Conservation (phyloP, 1,140 invertebrate species). For the Pachyrhynchus sulphureomaculatus region DNA sequence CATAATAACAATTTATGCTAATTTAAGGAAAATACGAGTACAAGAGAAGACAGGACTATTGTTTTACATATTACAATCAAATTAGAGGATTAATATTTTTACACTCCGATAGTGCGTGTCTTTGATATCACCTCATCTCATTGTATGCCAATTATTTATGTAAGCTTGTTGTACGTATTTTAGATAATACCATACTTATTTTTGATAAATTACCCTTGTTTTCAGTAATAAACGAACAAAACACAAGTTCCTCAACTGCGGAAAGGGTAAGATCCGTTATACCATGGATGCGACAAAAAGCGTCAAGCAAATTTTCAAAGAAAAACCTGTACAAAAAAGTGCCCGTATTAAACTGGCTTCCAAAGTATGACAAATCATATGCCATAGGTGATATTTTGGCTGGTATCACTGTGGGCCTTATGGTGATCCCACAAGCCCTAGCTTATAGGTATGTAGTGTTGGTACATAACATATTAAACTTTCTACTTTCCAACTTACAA, state of each 20-base stretch:
- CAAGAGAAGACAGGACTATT: too few species aligned
- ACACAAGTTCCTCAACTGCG: background rate
- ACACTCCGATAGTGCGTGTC: too few species aligned
- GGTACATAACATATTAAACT: background rate
- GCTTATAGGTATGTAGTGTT: conserved; percentile 17
- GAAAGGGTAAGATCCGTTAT: conserved; percentile 17
- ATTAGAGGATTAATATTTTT: too few species aligned
- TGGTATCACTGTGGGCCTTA: conserved; percentile 83
- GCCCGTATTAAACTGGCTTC: conserved; percentile 73
- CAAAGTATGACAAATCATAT: conserved; percentile 67
- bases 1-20: too few species aligned
- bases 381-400: conserved; percentile 77
- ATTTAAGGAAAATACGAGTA: too few species aligned
- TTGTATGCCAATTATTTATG: too few species aligned
- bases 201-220: too few species aligned
- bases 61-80: too few species aligned
- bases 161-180: too few species aligned
- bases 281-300: conserved; percentile 40
- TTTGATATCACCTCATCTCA: too few species aligned
- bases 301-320: conserved; percentile 56
- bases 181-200: too few species aligned
- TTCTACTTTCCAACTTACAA: background rate
- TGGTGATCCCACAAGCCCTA: conserved; percentile 69
- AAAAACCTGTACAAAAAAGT: conserved; percentile 70
- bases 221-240: conserved; percentile 27